Evolutionary conservation across 1,140 invertebrate species (phyloP).

Genomic region (Ridgeia piscesae): DNA sequence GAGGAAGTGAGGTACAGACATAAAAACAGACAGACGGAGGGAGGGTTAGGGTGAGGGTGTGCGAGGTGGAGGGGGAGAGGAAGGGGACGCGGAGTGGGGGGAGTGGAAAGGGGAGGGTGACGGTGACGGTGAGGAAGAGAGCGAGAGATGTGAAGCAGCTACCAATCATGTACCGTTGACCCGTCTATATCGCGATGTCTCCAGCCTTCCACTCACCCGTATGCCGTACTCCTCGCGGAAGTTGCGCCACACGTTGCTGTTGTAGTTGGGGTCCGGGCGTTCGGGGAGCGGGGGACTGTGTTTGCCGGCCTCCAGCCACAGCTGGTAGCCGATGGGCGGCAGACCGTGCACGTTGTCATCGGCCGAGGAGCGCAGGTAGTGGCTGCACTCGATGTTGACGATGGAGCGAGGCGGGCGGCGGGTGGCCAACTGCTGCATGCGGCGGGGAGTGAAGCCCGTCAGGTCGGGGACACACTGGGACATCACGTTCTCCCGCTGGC

Average conservation of each 20-base stretch:
- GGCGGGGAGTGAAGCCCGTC: conserved; percentile 51
- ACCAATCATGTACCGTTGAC: too few species aligned
- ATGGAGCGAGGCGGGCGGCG: conserved; percentile 41
- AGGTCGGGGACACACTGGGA: not conserved
- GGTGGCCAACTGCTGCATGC: conserved; percentile 43
- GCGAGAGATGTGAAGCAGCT: too few species aligned
- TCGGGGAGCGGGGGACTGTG: conserved; percentile 44
- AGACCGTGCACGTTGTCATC: conserved; percentile 42
- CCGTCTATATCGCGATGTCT: too few species aligned
- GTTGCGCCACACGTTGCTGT: conserved; percentile 57
- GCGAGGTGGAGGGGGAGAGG: too few species aligned
- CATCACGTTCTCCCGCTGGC: not conserved
- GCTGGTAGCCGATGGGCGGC: conserved; percentile 43
- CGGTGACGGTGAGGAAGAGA: too few species aligned
- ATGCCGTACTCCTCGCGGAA: conserved; percentile 51
- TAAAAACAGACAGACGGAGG: too few species aligned
- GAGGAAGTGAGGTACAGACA: too few species aligned
- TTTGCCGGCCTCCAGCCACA: conserved; percentile 57
- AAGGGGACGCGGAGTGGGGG: too few species aligned
- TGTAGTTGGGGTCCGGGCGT: conserved; percentile 48
- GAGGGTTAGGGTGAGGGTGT: too few species aligned
- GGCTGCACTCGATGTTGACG: conserved; percentile 52
- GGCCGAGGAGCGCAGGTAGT: conserved; percentile 44
- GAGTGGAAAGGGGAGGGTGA: too few species aligned
- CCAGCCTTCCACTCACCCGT: not conserved